Conservation (phyloP, 2,797 vertebrate species). For the Sebastiscus tertius region DNA sequence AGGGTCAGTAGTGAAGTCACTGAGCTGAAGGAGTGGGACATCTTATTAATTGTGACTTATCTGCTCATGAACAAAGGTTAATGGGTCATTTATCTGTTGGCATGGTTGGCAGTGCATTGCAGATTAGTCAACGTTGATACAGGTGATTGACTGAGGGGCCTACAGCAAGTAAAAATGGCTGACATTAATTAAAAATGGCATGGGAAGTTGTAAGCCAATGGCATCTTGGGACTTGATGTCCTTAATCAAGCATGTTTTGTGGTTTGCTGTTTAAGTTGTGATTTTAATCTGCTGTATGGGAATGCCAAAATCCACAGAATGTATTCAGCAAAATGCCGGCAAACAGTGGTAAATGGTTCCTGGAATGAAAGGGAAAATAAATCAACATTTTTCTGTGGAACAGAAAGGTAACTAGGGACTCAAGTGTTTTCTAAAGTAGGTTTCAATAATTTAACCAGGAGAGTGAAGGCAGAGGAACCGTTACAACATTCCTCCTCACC, state of each 20-base stretch:
- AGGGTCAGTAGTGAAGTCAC: slow-evolving; percentile 15
- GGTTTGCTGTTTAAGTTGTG: slow-evolving; percentile 1
- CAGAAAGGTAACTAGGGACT: slow-evolving; percentile 31
- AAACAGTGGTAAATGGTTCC: slow-evolving; percentile 31
- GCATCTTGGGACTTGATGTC: slow-evolving; percentile 36
- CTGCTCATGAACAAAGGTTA: slow-evolving; percentile 39
- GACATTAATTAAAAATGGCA: slow-evolving; percentile 42
- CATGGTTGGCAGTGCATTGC: slow-evolving; percentile 20
- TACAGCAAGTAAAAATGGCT: slow-evolving; percentile 16
- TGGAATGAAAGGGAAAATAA: slow-evolving; percentile 37
- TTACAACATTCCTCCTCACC: slow-evolving; percentile 9
- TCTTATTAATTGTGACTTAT: slow-evolving; percentile 29
- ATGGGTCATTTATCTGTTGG: slow-evolving; percentile 34
- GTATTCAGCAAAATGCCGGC: not conserved
- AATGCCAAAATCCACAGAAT: slow-evolving; percentile 23
- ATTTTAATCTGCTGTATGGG: not conserved
- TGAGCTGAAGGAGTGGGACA: slow-evolving; percentile 1
- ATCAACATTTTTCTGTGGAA: slow-evolving; percentile 24
- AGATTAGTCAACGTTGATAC: slow-evolving; percentile 37
- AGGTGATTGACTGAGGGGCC: slow-evolving; percentile 48
- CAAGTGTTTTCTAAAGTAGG: slow-evolving; percentile 35
- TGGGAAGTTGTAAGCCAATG: slow-evolving; percentile 41
- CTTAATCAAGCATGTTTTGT: slow-evolving; percentile 23
- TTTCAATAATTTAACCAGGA: slow-evolving; percentile 43
- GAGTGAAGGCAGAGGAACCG: slow-evolving; percentile 9